A percentile compares a stretch with the other conserved stretches of the same genome.
Conservation (phyloP, 1,140 invertebrate genomes). For the Drosophila arizonae region DNA sequence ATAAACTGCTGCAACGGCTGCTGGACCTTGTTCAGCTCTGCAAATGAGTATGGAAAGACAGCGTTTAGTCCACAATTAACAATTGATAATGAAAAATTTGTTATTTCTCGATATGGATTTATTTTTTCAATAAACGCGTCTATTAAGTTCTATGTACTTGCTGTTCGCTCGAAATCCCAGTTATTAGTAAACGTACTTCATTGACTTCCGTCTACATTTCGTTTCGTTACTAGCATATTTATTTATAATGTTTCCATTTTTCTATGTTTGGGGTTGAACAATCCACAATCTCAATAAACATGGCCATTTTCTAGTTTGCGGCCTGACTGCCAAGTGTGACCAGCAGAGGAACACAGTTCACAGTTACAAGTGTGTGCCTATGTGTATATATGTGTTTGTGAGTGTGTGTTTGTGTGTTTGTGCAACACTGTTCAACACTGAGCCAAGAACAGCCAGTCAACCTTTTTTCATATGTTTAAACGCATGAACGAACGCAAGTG, state of each 20-base stretch:
- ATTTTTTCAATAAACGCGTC: conserved; percentile 27
- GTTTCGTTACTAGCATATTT: conserved; percentile 1
- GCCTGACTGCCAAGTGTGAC: conserved; percentile 33
- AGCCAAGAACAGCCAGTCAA: conserved; percentile 22
- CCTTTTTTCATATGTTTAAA: conserved; percentile 21
- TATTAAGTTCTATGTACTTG: conserved; percentile 22
- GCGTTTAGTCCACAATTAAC: conserved; percentile 23
- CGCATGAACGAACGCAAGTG: conserved; percentile 31
- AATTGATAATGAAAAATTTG: not conserved
- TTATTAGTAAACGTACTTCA: conserved; percentile 23
- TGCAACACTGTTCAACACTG: conserved; percentile 28
- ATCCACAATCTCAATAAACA: conserved; percentile 34
- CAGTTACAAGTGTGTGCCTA: conserved; percentile 29
- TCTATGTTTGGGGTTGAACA: conserved; percentile 19
- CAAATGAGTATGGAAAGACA: conserved; percentile 5
- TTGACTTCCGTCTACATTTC: conserved; percentile 20
- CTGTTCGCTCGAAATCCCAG: conserved; percentile 19
- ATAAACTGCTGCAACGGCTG: conserved; percentile 45
- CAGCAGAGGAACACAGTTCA: conserved; percentile 11
- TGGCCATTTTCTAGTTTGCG: conserved; percentile 34
- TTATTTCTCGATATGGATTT: not conserved
- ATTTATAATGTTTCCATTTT: not conserved
- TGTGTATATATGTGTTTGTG: not conserved
- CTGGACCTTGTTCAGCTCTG: conserved; percentile 47
- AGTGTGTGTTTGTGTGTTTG: conserved; percentile 3